Evolutionary conservation across 2,797 vertebrate genomes (phyloP).

Genomic region (Scarus forsteni): DNA sequence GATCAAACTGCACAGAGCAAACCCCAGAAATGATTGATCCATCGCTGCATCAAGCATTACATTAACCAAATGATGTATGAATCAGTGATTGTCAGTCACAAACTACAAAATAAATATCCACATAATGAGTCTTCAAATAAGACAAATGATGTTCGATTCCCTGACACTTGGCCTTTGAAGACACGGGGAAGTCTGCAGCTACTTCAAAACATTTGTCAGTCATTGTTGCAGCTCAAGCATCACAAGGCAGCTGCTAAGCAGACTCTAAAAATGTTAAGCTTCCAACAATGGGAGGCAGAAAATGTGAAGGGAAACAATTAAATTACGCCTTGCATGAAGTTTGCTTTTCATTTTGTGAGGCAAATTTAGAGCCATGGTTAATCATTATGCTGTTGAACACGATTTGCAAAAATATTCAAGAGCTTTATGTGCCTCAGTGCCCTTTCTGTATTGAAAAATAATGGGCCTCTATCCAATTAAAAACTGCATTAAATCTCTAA

Average conservation of each 20-base stretch:
- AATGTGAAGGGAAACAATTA: conserved; percentile 91
- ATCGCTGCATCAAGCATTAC: neutral
- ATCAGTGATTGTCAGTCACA: conserved; percentile 25
- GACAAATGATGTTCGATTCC: conserved; percentile 61
- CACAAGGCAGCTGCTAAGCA: conserved; percentile 82
- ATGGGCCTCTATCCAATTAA: conserved; percentile 92
- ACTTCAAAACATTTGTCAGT: conserved; percentile 81
- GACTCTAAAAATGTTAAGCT: conserved; percentile 87
- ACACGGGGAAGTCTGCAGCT: conserved; percentile 70
- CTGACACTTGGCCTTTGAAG: conserved; percentile 55
- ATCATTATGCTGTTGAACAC: conserved; percentile 91
- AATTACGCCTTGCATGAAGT: conserved; percentile 91
- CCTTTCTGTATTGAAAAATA: conserved; percentile 91
- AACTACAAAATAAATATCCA: conserved; percentile 40
- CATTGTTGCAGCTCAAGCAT: conserved; percentile 83
- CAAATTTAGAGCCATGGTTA: conserved; percentile 89
- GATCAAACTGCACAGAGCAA: neutral
- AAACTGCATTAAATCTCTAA: conserved; percentile 91
- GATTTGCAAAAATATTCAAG: conserved; percentile 92
- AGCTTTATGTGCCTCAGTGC: conserved; percentile 91
- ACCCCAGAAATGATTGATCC: neutral
- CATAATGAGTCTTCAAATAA: conserved; percentile 48
- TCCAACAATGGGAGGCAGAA: conserved; percentile 88
- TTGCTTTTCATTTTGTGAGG: conserved; percentile 92
- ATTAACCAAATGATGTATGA: conserved; percentile 18